A percentile compares a stretch with the other conserved stretches of the same genome.
phyloP scores from a whole-genome alignment of 1,140 invertebrate species.

The Trichogramma pretiosum region DNA sequence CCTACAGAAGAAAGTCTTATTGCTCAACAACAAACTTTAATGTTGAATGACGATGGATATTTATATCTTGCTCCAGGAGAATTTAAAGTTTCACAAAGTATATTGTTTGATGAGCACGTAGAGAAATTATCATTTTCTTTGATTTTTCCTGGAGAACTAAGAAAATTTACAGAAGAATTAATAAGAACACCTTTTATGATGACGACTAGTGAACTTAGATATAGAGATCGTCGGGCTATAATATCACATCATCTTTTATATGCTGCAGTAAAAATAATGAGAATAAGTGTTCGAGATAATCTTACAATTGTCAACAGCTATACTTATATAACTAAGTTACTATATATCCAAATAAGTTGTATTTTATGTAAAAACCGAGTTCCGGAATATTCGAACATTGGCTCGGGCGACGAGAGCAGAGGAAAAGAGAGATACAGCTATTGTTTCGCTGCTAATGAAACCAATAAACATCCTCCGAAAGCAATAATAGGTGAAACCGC shows the following conservation, averaged over 20 bases:
- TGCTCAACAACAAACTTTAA: constrained; percentile 30
- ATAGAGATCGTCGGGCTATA: constrained; percentile 20
- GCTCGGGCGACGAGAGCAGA: too few species aligned
- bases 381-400: too few species aligned
- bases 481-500: too few species aligned
- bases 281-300: constrained; percentile 16
- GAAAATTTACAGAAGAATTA: constrained; percentile 24
- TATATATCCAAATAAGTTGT: too few species aligned
- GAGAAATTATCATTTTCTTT: constrained; percentile 35
- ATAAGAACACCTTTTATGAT: constrained; percentile 21
- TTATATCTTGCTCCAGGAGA: constrained; percentile 28
- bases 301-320: too few species aligned
- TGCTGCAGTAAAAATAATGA: constrained; percentile 24
- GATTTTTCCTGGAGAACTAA: constrained; percentile 32
- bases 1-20: constrained; percentile 24
- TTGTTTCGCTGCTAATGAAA: too few species aligned
- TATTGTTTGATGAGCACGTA: constrained; percentile 26
- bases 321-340: too few species aligned
- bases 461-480: too few species aligned
- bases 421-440: too few species aligned
- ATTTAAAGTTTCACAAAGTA: constrained; percentile 18
- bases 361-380: too few species aligned
- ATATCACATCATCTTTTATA: constrained; percentile 23
- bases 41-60: constrained; percentile 31
- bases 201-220: constrained; percentile 22